Percentiles rank a stretch among this genome's conserved stretches.
phyloP scores from a whole-genome alignment of 2,113 vertebrate species.

The Calidris pugnax region DNA sequence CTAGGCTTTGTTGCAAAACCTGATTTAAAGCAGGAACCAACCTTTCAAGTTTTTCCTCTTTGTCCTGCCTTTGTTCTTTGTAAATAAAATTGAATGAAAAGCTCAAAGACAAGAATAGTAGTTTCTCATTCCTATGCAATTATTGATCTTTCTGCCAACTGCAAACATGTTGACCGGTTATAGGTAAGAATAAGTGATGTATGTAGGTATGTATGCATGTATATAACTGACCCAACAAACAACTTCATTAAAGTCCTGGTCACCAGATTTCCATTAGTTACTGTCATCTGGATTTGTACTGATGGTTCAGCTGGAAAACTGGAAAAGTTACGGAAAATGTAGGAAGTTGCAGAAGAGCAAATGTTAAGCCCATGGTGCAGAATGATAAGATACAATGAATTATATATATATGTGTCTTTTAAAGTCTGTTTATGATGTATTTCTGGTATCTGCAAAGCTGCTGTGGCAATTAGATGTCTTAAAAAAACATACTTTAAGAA shows the following conservation, averaged over 20 bases:
- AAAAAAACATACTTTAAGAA: background rate
- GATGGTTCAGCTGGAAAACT: background rate
- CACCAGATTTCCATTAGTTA: background rate
- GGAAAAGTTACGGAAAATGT: background rate
- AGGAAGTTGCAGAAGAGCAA: background rate
- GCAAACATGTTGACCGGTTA: accelerated
- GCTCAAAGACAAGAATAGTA: background rate
- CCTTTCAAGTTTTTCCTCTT: background rate
- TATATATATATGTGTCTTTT: background rate
- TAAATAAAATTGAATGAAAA: background rate
- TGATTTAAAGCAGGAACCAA: background rate
- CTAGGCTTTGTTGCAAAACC: background rate
- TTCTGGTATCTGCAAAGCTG: background rate
- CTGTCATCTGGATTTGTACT: background rate
- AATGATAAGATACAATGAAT: background rate
- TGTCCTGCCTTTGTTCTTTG: background rate
- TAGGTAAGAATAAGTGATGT: accelerated
- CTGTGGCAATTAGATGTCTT: background rate
- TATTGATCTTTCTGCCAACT: background rate
- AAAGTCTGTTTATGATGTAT: background rate
- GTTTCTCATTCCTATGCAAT: background rate
- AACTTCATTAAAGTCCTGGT: background rate
- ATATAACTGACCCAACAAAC: background rate
- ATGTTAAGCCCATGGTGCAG: background rate
- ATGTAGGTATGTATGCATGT: background rate